These are phyloP conservation scores for Glyptemys insculpta DNA, from an alignment of 2,797 vertebrate species.

Conservation along the genomic window DNA sequence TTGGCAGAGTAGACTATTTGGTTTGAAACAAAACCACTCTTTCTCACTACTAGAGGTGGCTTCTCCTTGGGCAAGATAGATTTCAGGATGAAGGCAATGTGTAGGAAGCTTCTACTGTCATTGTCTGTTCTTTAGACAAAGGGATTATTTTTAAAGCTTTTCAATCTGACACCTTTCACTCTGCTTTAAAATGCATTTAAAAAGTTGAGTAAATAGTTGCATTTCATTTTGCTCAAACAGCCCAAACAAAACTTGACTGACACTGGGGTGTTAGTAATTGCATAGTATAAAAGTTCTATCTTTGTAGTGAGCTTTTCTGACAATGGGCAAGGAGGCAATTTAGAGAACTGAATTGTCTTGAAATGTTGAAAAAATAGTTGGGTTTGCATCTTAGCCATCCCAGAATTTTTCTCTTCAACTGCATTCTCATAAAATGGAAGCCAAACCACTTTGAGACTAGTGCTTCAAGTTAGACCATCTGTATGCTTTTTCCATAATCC, in stretches of 20 bases:
- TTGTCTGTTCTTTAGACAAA: background rate
- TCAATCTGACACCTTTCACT: background rate
- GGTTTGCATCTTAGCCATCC: background rate
- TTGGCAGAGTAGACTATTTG: background rate
- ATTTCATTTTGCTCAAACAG: background rate
- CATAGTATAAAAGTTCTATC: background rate
- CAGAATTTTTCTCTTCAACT: background rate
- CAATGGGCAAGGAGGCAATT: background rate
- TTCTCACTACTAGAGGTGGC: background rate
- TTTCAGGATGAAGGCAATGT: background rate
- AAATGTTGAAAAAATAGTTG: background rate
- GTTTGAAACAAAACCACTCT: background rate
- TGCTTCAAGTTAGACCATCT: background rate
- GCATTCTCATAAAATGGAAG: background rate
- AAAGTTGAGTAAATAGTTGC: background rate
- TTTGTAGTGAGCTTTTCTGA: background rate
- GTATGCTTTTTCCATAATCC: background rate
- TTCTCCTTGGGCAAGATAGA: background rate
- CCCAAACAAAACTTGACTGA: background rate
- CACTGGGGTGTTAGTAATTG: background rate
- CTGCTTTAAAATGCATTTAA: background rate
- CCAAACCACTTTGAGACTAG: background rate
- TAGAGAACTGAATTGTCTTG: background rate
- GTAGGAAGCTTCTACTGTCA: background rate
- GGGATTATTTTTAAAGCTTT: background rate